Evolutionary conservation across 2,797 vertebrate genomes (phyloP).

Genomic region (Poeciliopsis turneri): DNA sequence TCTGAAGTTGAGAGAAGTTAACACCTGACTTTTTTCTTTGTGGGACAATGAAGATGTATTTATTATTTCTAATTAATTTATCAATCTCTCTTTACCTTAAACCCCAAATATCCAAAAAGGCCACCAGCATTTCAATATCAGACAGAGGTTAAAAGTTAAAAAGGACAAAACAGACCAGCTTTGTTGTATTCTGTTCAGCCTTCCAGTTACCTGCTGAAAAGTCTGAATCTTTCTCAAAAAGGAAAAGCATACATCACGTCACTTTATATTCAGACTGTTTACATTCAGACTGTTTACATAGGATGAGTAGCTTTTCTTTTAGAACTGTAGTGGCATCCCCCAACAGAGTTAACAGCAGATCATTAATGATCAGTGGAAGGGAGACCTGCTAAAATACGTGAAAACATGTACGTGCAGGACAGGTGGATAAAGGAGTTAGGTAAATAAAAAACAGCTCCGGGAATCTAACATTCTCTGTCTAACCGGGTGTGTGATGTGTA

Average conservation of each 20-base stretch:
- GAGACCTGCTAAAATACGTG: constrained; percentile 44
- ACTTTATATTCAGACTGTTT: background rate
- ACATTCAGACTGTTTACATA: background rate
- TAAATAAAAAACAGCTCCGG: background rate
- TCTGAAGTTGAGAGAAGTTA: background rate
- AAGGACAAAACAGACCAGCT: no score
- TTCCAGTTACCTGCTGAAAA: no score
- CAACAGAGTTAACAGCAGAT: background rate
- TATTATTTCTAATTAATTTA: no score
- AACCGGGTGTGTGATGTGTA: background rate
- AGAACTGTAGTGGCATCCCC: background rate
- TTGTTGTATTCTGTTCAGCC: no score
- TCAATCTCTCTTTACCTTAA: no score
- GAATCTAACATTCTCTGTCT: background rate
- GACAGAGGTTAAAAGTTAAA: no score
- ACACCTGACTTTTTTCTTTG: no score
- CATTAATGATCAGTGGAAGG: background rate
- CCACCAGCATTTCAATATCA: no score
- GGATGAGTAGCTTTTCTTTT: background rate
- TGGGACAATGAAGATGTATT: no score
- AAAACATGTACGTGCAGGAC: constrained; percentile 7
- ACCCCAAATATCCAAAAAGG: no score
- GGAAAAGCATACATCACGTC: background rate
- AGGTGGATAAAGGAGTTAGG: background rate
- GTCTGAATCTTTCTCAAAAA: background rate